Percentiles rank a stretch among this genome's conserved stretches.
Evolutionary conservation across 2,888 invertebrate species (phyloP).

Genomic region (Melieria omissa): DNA sequence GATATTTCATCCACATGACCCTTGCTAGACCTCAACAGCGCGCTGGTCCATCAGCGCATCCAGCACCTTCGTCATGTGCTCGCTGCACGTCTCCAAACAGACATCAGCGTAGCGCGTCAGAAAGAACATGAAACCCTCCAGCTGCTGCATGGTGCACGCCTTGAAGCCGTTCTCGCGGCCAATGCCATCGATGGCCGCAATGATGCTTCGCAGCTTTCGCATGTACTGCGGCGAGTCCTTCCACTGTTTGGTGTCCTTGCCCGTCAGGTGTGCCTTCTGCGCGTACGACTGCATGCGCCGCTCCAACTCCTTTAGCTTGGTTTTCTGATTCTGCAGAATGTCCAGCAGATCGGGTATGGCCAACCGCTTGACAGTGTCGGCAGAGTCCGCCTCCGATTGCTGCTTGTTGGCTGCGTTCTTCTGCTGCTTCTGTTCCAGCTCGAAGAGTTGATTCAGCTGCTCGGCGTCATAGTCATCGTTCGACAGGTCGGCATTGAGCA

Average conservation of each 20-base stretch:
- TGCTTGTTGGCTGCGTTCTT: background rate
- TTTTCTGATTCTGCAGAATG: slow-evolving; percentile 52
- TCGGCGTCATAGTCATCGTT: slow-evolving; percentile 56
- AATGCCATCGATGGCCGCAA: slow-evolving; percentile 54
- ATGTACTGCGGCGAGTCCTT: slow-evolving; percentile 52
- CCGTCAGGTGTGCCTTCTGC: slow-evolving; percentile 43
- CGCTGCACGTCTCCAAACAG: slow-evolving; percentile 56
- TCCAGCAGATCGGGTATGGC: slow-evolving; percentile 54
- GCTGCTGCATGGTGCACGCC: slow-evolving; percentile 52
- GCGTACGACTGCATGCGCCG: slow-evolving; percentile 51
- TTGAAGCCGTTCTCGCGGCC: slow-evolving; percentile 54
- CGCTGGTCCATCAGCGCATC: slow-evolving; percentile 51
- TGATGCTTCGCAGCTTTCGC: slow-evolving; percentile 50
- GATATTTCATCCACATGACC: too few relatives aligned
- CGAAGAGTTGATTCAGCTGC: slow-evolving; percentile 59
- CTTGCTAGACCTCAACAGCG: too few relatives aligned
- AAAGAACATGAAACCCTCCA: slow-evolving; percentile 59
- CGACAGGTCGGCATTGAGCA: slow-evolving; percentile 50
- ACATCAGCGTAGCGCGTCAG: slow-evolving; percentile 58
- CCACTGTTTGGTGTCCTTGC: slow-evolving; percentile 45
- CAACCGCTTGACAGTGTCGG: background rate
- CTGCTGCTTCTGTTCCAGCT: slow-evolving; percentile 37
- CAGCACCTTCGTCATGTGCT: slow-evolving; percentile 57
- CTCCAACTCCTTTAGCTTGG: slow-evolving; percentile 51
- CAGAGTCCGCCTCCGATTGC: too few relatives aligned